Conservation (phyloP, 2,888 invertebrate genomes). For the Spisula subtruncata region DNA sequence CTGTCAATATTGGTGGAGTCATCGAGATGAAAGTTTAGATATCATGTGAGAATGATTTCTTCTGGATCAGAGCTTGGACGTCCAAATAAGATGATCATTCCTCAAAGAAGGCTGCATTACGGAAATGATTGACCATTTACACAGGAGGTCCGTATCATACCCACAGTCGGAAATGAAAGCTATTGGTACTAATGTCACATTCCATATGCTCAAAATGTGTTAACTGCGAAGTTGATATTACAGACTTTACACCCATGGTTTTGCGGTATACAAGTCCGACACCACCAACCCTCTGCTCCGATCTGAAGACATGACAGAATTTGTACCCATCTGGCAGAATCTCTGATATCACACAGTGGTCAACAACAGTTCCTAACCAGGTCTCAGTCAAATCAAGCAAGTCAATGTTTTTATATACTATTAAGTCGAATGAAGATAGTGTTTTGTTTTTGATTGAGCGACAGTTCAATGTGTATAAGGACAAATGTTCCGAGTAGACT, state of each 20-base stretch:
- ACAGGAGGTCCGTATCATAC: conserved; percentile 2
- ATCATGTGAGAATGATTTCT: neutral
- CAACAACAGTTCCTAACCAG: conserved; percentile 22
- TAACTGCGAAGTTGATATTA: neutral
- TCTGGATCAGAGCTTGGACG: no score
- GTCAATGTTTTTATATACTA: conserved; percentile 16
- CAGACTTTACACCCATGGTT: neutral
- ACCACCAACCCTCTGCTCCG: conserved; percentile 19
- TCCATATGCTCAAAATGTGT: conserved; percentile 31
- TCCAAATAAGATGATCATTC: neutral
- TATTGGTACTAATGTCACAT: neutral
- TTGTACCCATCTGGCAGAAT: conserved; percentile 11
- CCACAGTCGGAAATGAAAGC: conserved; percentile 1
- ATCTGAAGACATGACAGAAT: conserved; percentile 5
- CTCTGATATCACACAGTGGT: conserved; percentile 14
- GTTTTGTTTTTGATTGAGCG: no score
- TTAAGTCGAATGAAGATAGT: no score
- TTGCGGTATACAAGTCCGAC: conserved; percentile 17
- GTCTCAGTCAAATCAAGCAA: conserved; percentile 15
- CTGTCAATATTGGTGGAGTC: no score
- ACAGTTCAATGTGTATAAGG: no score
- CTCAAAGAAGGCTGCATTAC: neutral
- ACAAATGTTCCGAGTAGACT: no score
- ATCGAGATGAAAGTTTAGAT: conserved; percentile 25
- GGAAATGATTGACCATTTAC: neutral